These are phyloP conservation scores for Lanistes nyassanus DNA, from an alignment of 1,140 invertebrate species.

Conservation along the genomic window DNA sequence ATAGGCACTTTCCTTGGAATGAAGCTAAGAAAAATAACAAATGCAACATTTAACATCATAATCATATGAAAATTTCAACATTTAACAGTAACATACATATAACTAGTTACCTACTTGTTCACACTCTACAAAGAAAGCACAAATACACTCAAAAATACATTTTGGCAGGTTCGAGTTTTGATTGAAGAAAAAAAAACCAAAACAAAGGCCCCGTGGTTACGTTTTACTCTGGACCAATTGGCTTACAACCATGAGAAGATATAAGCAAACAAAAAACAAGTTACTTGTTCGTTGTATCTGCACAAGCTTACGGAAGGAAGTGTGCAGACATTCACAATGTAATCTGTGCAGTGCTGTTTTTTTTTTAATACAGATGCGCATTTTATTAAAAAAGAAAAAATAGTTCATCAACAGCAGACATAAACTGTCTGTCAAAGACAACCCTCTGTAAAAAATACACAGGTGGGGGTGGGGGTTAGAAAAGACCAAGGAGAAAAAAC, in stretches of 20 bases:
- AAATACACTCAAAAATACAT: constrained; percentile 25
- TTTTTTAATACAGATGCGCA: too few species aligned
- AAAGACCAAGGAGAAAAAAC: too few species aligned
- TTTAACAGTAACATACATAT: constrained; percentile 26
- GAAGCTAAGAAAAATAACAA: constrained; percentile 27
- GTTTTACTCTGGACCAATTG: neutral
- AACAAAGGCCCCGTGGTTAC: constrained; percentile 23
- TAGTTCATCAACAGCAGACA: too few species aligned
- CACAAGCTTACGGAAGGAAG: neutral
- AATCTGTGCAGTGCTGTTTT: too few species aligned
- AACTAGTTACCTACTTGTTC: constrained; percentile 11
- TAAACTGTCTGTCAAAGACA: too few species aligned
- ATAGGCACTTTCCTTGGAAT: constrained; percentile 29
- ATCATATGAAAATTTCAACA: constrained; percentile 24
- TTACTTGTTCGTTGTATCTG: constrained; percentile 17
- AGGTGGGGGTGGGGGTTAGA: too few species aligned
- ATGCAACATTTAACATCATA: constrained; percentile 31
- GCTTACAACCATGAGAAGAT: constrained; percentile 8
- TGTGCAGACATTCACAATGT: too few species aligned
- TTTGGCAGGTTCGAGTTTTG: constrained; percentile 34
- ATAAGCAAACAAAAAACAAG: constrained; percentile 11
- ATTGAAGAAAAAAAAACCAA: constrained; percentile 22
- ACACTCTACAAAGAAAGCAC: neutral
- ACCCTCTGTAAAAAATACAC: too few species aligned
- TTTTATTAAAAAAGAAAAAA: too few species aligned